A percentile compares a stretch with the other conserved stretches of the same genome.
phyloP scores from a whole-genome alignment of 2,888 invertebrate genomes.

The Chymomyza fuscimana region DNA sequence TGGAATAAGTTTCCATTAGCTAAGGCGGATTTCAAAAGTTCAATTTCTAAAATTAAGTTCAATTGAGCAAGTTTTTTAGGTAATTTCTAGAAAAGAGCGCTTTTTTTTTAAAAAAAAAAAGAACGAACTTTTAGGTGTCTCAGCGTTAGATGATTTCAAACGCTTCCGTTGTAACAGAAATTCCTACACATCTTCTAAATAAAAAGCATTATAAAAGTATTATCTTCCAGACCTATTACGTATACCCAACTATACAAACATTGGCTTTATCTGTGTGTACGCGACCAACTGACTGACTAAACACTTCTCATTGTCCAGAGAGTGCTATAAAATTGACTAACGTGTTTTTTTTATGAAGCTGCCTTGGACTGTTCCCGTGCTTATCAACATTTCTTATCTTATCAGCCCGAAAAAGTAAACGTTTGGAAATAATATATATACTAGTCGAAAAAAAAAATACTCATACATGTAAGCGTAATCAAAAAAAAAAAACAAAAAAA shows the following conservation, averaged over 20 bases:
- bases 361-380: neutral
- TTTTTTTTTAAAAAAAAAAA: neutral
- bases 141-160: too few relatives aligned
- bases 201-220: neutral
- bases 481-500: neutral
- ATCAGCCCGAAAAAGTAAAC: neutral
- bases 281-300: neutral
- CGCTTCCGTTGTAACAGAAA: neutral
- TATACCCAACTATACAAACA: neutral
- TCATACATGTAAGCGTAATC: too few relatives aligned
- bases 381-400: neutral
- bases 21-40: neutral
- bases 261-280: neutral
- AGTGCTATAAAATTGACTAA: neutral
- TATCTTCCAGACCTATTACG: neutral
- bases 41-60: too few relatives aligned
- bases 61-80: neutral
- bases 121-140: too few relatives aligned
- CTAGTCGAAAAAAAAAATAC: neutral
- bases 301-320: neutral
- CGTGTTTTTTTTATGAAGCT: neutral
- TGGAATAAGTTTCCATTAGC: neutral
- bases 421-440: neutral
- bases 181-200: neutral
- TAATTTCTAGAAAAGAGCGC: neutral